phyloP scores from a whole-genome alignment of 2,113 vertebrate genomes.

The Phocoena phocoena region DNA sequence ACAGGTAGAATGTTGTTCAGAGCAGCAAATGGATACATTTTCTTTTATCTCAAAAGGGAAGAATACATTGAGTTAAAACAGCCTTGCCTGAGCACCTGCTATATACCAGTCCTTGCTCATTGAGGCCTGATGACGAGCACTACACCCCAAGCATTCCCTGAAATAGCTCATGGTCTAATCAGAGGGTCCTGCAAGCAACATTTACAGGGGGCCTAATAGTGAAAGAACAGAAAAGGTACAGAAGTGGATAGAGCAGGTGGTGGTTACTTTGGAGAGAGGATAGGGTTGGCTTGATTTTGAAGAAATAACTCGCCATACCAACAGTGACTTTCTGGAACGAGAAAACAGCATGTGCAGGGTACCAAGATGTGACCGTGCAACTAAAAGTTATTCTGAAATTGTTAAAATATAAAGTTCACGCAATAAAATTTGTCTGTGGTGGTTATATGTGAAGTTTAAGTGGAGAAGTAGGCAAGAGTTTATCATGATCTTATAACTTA shows the following conservation, averaged over 20 bases:
- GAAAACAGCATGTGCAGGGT: background rate
- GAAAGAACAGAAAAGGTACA: background rate
- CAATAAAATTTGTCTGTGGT: background rate
- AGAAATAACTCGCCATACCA: background rate
- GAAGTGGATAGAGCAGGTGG: background rate
- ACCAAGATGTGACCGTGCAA: background rate
- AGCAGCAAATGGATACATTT: background rate
- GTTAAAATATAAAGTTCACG: background rate
- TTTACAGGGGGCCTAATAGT: background rate
- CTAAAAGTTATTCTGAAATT: background rate
- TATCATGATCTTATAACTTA: background rate
- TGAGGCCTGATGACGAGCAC: background rate
- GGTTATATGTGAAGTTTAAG: background rate
- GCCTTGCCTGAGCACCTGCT: background rate
- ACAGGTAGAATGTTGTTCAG: background rate
- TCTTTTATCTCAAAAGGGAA: background rate
- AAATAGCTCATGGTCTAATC: background rate
- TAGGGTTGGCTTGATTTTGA: background rate
- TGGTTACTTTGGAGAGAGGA: background rate
- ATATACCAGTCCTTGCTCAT: accelerated
- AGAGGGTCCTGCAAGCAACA: background rate
- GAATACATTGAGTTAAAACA: background rate
- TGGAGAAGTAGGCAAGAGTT: background rate
- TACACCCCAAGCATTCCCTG: too few species aligned
- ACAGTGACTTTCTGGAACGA: background rate